Percentiles rank a stretch among this genome's conserved stretches.
Conservation (phyloP, 2,113 vertebrate species). For the Zosterops japonicus region DNA sequence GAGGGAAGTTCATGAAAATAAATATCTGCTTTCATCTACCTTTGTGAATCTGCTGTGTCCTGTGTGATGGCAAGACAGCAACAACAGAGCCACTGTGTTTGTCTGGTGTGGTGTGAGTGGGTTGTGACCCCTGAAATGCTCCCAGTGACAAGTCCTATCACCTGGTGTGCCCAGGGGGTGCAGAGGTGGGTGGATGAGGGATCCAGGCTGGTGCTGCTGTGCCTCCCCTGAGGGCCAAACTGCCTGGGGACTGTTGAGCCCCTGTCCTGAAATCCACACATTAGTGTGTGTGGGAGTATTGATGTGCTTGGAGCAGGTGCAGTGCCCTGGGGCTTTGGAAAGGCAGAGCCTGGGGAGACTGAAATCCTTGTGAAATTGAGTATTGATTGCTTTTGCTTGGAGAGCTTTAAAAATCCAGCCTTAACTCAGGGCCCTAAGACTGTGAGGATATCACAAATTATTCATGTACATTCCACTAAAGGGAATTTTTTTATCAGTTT, state of each 20-base stretch:
- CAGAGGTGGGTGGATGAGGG: neutral
- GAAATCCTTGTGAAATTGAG: conserved; percentile 48
- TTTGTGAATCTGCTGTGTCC: neutral
- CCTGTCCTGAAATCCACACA: neutral
- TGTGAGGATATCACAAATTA: neutral
- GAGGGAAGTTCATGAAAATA: neutral
- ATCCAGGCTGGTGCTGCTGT: neutral
- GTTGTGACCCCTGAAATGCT: too few relatives aligned
- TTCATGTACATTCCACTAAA: neutral
- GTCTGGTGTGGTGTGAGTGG: fast-evolving
- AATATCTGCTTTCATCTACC: neutral
- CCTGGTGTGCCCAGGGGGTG: fast-evolving
- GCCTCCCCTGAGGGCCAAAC: fast-evolving
- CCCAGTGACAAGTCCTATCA: neutral
- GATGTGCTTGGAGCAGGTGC: neutral
- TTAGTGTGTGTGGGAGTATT: neutral
- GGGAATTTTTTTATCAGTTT: neutral
- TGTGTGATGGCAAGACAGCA: neutral
- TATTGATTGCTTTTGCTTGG: conserved; percentile 49
- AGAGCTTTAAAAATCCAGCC: neutral
- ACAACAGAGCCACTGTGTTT: neutral
- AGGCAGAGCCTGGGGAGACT: neutral
- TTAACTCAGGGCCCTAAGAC: neutral
- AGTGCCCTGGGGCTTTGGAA: neutral
- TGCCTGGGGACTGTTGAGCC: neutral